Conservation (phyloP, 2,113 vertebrate genomes). For the Coptodon rendalli region DNA sequence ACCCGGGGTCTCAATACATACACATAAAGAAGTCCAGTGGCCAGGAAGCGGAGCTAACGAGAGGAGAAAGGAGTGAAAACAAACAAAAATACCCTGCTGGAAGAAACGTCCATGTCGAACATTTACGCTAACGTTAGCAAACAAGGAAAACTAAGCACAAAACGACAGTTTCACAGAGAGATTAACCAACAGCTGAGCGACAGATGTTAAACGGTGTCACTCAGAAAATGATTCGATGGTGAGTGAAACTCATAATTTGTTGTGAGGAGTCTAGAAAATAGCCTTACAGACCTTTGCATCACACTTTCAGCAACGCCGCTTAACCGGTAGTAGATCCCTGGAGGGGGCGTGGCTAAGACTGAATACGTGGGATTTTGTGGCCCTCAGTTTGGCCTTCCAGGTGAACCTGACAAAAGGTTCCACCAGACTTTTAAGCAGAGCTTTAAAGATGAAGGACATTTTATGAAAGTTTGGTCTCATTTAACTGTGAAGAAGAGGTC, state of each 20-base stretch:
- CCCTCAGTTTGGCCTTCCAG: not conserved
- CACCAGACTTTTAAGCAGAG: not conserved
- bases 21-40: not conserved
- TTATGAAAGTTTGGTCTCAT: not conserved
- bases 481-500: not conserved
- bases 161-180: not conserved
- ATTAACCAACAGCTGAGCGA: not conserved
- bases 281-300: constrained; percentile 21
- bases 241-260: not conserved
- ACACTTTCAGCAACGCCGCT: not conserved
- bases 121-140: constrained; percentile 13
- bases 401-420: not conserved
- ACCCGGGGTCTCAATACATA: not conserved
- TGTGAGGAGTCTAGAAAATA: not conserved
- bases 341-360: not conserved
- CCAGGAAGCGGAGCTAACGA: not conserved
- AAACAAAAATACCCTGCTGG: not conserved
- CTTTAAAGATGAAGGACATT: not conserved
- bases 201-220: not conserved
- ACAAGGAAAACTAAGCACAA: not conserved
- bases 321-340: not conserved
- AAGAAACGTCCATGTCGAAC: not conserved
- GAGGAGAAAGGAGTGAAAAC: not conserved
- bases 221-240: not conserved
- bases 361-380: not conserved